Conservation (phyloP, 2,888 invertebrate genomes). For the Beris morrisii region DNA sequence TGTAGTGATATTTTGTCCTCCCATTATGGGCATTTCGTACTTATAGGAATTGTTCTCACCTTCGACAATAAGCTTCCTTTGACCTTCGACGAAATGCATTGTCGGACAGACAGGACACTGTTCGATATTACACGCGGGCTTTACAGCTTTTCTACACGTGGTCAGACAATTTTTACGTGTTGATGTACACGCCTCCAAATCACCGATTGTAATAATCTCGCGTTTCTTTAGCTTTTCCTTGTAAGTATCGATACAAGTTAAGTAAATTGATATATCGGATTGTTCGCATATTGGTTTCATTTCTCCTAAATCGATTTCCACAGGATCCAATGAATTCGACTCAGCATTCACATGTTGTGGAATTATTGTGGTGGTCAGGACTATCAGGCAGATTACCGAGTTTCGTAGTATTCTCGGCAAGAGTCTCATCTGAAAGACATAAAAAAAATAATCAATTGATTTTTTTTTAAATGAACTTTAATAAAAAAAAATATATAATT, state of each 20-base stretch:
- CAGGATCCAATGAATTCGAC: constrained; percentile 17
- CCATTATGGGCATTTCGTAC: constrained; percentile 23
- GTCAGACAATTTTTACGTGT: constrained; percentile 13
- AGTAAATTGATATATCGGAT: constrained; percentile 15
- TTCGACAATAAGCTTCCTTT: constrained; percentile 30
- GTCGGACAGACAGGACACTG: constrained; percentile 37
- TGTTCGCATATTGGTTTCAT: constrained; percentile 17
- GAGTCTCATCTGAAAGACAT: too few species aligned
- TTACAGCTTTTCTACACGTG: constrained; percentile 9
- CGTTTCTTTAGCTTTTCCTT: constrained; percentile 26
- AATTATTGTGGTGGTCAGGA: not conserved
- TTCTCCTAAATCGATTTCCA: constrained; percentile 10
- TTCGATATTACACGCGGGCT: constrained; percentile 7
- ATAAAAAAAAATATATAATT: too few species aligned
- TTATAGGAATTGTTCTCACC: constrained; percentile 26
- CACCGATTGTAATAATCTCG: constrained; percentile 15
- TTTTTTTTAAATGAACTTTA: too few species aligned
- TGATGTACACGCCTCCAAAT: constrained; percentile 14
- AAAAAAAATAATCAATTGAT: too few species aligned
- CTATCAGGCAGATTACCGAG: not conserved
- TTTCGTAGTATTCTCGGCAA: too few species aligned
- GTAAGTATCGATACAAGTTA: constrained; percentile 23
- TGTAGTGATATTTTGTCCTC: constrained; percentile 38
- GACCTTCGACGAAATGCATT: constrained; percentile 21
- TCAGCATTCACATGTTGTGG: constrained; percentile 21